phyloP scores from a whole-genome alignment of 2,888 invertebrate species.

The Tinea trinotella region DNA sequence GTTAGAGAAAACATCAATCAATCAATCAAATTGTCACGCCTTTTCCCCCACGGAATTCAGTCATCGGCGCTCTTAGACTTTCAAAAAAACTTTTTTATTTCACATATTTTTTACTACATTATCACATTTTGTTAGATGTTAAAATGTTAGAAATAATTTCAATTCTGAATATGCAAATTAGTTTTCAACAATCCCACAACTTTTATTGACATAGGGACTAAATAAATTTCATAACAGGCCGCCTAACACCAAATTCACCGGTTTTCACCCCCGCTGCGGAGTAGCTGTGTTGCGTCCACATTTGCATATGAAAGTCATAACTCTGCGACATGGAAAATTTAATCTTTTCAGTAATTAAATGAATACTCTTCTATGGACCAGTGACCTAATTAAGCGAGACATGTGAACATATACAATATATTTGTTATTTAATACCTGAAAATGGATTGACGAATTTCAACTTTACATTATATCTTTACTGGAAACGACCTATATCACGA shows the following conservation, averaged over 20 bases:
- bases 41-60: too few species aligned
- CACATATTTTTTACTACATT: too few species aligned
- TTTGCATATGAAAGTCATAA: conserved; percentile 65
- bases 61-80: too few species aligned
- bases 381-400: conserved; percentile 42
- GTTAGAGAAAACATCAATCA: too few species aligned
- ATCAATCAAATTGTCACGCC: too few species aligned
- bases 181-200: conserved; percentile 13
- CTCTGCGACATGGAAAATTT: conserved; percentile 58
- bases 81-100: too few species aligned
- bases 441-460: too few species aligned
- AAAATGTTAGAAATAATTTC: conserved; percentile 4
- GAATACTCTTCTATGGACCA: conserved; percentile 34
- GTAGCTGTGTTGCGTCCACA: conserved; percentile 23
- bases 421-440: too few species aligned
- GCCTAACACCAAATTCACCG: conserved; percentile 5
- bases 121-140: background rate
- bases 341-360: conserved; percentile 60
- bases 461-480: too few species aligned
- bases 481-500: too few species aligned
- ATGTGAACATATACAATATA: background rate
- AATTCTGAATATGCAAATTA: conserved; percentile 16
- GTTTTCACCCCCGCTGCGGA: background rate
- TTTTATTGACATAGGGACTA: conserved; percentile 17
- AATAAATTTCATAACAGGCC: conserved; percentile 17